Evolutionary conservation across 92 coral and sea anemone genomes (phyloP).

Genomic region (Isaurus tuberculatus): DNA sequence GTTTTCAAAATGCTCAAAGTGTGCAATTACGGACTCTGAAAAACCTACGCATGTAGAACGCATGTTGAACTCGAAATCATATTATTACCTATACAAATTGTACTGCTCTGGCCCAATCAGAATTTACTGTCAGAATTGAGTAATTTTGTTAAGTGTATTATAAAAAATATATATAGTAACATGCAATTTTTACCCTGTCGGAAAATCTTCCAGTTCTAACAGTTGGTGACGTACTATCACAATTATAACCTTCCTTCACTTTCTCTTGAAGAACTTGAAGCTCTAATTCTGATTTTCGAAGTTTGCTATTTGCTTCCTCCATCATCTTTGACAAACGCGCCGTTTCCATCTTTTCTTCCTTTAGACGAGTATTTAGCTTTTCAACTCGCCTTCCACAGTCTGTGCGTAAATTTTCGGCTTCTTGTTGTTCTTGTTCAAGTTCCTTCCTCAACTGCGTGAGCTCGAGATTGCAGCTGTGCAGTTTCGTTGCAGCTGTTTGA

Average conservation of each 20-base stretch:
- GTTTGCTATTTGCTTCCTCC: slow-evolving; percentile 56
- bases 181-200: slow-evolving; percentile 23
- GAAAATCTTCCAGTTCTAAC: slow-evolving; percentile 6
- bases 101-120: too few relatives aligned
- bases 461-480: slow-evolving; percentile 68
- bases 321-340: slow-evolving; percentile 55
- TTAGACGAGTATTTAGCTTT: slow-evolving; percentile 62
- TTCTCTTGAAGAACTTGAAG: slow-evolving; percentile 62
- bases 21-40: too few relatives aligned
- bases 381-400: slow-evolving; percentile 64
- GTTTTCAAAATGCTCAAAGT: too few relatives aligned
- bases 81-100: too few relatives aligned
- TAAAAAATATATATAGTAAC: too few relatives aligned
- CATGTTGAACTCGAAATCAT: background rate
- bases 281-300: slow-evolving; percentile 53
- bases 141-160: too few relatives aligned
- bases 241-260: slow-evolving; percentile 24
- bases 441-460: slow-evolving; percentile 59
- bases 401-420: slow-evolving; percentile 44
- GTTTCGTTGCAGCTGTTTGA: slow-evolving; percentile 52
- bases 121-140: background rate
- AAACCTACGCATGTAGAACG: too few relatives aligned
- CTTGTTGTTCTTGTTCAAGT: slow-evolving; percentile 58
- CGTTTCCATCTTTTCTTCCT: slow-evolving; percentile 64
- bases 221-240: slow-evolving; percentile 7